phyloP scores from a whole-genome alignment of 2,113 vertebrate genomes.

The Forbesichthys papilliferus region DNA sequence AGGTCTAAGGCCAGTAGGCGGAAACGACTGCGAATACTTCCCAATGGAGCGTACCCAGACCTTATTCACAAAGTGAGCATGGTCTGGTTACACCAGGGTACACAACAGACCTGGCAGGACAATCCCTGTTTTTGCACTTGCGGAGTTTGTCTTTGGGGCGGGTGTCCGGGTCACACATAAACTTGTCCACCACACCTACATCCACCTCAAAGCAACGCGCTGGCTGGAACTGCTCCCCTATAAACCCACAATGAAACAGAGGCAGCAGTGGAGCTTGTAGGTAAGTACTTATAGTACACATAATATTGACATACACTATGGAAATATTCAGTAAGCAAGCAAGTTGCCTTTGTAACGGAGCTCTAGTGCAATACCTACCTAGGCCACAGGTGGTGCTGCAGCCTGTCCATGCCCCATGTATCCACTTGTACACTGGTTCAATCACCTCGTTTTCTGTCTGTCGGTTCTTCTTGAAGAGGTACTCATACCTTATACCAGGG shows the following conservation, averaged over 20 bases:
- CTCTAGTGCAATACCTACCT: slow-evolving; percentile 70
- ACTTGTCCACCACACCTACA: slow-evolving; percentile 80
- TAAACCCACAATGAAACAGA: neutral
- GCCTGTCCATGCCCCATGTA: slow-evolving; percentile 87
- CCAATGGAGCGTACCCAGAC: too few relatives aligned
- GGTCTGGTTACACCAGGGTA: too few relatives aligned
- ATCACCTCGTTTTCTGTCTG: slow-evolving; percentile 81
- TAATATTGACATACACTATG: too few relatives aligned
- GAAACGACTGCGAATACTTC: too few relatives aligned
- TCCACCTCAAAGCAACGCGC: slow-evolving; percentile 84
- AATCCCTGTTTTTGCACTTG: slow-evolving; percentile 88
- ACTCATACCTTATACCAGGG: slow-evolving; percentile 90
- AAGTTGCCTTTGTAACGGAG: neutral
- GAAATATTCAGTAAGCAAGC: neutral
- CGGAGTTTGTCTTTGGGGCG: slow-evolving; percentile 83
- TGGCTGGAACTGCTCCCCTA: slow-evolving; percentile 85
- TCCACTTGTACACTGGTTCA: slow-evolving; percentile 86
- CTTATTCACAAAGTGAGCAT: too few relatives aligned
- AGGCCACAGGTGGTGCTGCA: slow-evolving; percentile 92
- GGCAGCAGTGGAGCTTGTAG: neutral
- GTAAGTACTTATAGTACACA: neutral
- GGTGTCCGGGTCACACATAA: slow-evolving; percentile 82
- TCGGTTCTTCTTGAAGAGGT: slow-evolving; percentile 83
- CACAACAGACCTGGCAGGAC: slow-evolving; percentile 83
- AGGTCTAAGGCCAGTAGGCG: too few relatives aligned